phyloP scores from a whole-genome alignment of 2,113 vertebrate species.

The Peromyscus californicus region DNA sequence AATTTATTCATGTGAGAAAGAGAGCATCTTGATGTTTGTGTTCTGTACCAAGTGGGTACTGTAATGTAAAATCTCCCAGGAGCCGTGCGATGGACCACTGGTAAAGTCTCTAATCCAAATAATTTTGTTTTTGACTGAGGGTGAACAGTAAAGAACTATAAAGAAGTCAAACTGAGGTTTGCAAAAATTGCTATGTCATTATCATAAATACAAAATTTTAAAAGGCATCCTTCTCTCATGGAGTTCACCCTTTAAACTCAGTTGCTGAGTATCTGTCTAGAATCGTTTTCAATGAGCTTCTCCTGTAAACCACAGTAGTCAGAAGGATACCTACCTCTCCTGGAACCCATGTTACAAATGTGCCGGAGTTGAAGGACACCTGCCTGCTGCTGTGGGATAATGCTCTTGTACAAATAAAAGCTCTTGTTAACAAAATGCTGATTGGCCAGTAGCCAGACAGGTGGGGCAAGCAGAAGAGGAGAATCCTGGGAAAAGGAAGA shows the following conservation, averaged over 20 bases:
- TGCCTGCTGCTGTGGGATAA: background rate
- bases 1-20: background rate
- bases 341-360: background rate
- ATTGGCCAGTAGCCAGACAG: no score
- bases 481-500: no score
- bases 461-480: no score
- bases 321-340: background rate
- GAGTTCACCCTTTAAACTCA: background rate
- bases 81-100: background rate
- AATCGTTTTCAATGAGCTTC: background rate
- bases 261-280: background rate
- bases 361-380: background rate
- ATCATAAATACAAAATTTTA: background rate
- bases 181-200: background rate
- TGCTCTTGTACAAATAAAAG: no score
- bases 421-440: no score
- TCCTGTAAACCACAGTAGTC: background rate
- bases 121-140: background rate
- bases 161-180: background rate
- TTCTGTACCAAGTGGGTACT: background rate
- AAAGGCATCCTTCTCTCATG: background rate
- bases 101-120: background rate
- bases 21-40: no score
- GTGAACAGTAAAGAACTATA: background rate
- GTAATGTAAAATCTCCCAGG: background rate